These are phyloP conservation scores for Zapornia atra DNA, from an alignment of 2,113 vertebrate species.

Conservation along the genomic window DNA sequence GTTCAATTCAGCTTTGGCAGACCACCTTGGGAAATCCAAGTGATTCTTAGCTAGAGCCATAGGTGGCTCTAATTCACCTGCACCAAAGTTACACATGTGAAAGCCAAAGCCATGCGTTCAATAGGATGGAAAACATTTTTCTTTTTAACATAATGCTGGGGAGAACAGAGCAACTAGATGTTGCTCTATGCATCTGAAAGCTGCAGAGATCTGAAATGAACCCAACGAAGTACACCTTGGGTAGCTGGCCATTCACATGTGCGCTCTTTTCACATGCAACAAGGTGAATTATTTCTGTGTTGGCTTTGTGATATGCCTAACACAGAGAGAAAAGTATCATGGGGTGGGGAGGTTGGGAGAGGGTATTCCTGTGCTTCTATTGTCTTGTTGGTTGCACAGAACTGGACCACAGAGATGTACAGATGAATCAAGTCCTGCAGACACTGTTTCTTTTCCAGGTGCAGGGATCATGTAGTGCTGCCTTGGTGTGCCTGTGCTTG, in stretches of 20 bases:
- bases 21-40: background rate
- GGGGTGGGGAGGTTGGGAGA: background rate
- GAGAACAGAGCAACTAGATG: background rate
- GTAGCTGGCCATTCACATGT: background rate
- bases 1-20: background rate
- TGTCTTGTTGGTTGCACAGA: background rate
- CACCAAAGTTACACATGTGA: background rate
- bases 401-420: background rate
- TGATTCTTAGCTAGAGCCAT: background rate
- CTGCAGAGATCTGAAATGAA: background rate
- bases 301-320: background rate
- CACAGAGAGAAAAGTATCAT: background rate
- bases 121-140: background rate
- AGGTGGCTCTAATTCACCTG: background rate
- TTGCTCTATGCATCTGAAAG: background rate
- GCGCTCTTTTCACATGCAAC: background rate
- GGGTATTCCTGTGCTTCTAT: background rate
- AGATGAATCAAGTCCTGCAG: background rate
- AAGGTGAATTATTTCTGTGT: background rate
- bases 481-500: background rate
- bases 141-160: background rate
- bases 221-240: background rate
- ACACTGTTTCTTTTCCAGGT: background rate
- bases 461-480: background rate
- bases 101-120: background rate